Evolutionary conservation across 2,797 vertebrate genomes (phyloP).

Genomic region (Anomalospiza imberbis): DNA sequence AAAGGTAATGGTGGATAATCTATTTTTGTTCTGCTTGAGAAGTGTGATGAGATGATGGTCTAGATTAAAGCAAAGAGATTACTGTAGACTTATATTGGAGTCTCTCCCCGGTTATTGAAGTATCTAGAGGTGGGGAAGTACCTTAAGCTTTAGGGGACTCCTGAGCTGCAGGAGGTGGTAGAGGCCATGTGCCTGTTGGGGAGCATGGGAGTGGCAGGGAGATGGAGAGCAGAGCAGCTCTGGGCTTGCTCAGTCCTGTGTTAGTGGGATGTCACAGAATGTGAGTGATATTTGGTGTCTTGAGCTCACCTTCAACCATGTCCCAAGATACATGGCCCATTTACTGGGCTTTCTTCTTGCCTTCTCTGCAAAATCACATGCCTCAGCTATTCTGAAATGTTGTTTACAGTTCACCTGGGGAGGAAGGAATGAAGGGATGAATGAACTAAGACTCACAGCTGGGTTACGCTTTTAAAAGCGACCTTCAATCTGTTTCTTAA

Average conservation of each 20-base stretch:
- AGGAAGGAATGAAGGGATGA: neutral
- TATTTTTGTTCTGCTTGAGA: neutral
- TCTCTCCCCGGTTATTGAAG: neutral
- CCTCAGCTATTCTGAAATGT: neutral
- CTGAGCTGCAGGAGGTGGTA: neutral
- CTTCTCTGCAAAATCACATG: neutral
- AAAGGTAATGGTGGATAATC: neutral
- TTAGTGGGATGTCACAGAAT: neutral
- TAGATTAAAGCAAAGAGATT: neutral
- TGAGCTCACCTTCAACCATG: neutral
- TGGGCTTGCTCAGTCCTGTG: neutral
- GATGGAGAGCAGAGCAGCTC: neutral
- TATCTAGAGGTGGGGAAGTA: neutral
- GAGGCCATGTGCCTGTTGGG: neutral
- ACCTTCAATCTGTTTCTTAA: neutral
- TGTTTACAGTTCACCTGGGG: neutral
- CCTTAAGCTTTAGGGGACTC: neutral
- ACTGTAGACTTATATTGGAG: neutral
- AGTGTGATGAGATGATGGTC: neutral
- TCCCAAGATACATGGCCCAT: neutral
- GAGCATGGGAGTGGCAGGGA: neutral
- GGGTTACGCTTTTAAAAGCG: neutral
- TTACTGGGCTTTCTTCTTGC: neutral
- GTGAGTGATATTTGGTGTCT: neutral
- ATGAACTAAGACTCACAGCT: neutral